A percentile compares a stretch with the other conserved stretches of the same genome.
These are phyloP conservation scores for Caenorhabditis doughertyi DNA, from an alignment of 2,888 invertebrate species.

Conservation along the genomic window DNA sequence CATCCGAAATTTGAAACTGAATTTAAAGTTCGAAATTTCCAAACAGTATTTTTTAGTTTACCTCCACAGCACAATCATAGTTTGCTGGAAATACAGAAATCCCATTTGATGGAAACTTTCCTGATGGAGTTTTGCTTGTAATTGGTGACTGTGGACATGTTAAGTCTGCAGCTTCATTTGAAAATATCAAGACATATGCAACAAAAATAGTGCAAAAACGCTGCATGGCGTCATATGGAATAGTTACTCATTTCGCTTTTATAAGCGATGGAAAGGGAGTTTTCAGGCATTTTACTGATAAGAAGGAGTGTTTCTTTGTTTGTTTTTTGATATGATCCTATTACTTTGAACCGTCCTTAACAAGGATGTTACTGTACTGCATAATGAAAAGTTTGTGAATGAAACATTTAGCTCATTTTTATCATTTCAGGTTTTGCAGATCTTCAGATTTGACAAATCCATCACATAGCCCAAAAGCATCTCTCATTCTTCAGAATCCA, in stretches of 20 bases:
- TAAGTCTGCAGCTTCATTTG: slow-evolving; percentile 15
- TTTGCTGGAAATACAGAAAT: slow-evolving; percentile 17
- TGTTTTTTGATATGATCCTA: slow-evolving; percentile 11
- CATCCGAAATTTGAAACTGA: slow-evolving; percentile 37
- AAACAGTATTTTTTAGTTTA: neutral
- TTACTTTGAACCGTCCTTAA: too few relatives aligned
- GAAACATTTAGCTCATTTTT: too few relatives aligned
- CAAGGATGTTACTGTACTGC: too few relatives aligned
- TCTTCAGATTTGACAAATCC: too few relatives aligned
- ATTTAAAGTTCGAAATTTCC: neutral
- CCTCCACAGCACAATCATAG: slow-evolving; percentile 23
- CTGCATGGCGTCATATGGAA: slow-evolving; percentile 25
- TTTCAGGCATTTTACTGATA: neutral
- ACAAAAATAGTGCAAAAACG: neutral
- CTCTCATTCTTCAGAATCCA: neutral
- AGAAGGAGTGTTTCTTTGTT: slow-evolving; percentile 1
- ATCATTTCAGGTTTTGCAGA: too few relatives aligned
- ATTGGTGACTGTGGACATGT: slow-evolving; percentile 35
- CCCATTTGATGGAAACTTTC: slow-evolving; percentile 8
- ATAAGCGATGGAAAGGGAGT: slow-evolving; percentile 16
- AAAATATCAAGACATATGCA: neutral
- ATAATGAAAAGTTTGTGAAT: too few relatives aligned
- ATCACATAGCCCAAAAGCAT: too few relatives aligned
- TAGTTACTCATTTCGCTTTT: slow-evolving; percentile 24
- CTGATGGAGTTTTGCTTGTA: neutral